Evolutionary conservation across 2,888 invertebrate genomes (phyloP).

Genomic region (Mythimna impura): DNA sequence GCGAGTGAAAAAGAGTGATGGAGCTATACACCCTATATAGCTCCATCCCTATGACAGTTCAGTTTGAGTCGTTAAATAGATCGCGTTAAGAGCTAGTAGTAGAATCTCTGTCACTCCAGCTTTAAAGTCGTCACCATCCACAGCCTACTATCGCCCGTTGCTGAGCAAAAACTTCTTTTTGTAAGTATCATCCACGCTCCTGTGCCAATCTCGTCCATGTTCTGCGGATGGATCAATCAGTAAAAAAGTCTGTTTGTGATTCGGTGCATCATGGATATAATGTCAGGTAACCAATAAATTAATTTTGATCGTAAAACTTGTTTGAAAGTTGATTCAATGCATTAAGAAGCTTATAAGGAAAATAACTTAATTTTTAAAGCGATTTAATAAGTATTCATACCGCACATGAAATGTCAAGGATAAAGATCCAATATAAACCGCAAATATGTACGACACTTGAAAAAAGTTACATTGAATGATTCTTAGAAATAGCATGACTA

Average conservation of each 20-base stretch:
- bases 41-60: no score
- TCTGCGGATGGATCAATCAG: no score
- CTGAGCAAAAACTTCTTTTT: background rate
- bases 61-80: no score
- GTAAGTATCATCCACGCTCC: background rate
- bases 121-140: background rate
- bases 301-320: background rate
- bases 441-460: constrained; percentile 28
- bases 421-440: constrained; percentile 4
- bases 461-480: constrained; percentile 24
- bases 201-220: no score
- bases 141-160: background rate
- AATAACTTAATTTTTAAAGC: constrained; percentile 6
- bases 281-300: background rate
- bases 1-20: no score
- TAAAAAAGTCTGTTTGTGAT: no score
- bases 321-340: background rate
- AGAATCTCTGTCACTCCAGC: no score
- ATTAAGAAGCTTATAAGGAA: background rate
- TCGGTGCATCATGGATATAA: background rate
- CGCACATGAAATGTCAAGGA: constrained; percentile 24
- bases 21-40: no score
- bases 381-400: constrained; percentile 1
- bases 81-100: no score
- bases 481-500: constrained; percentile 30